Evolutionary conservation across 2,113 vertebrate genomes (phyloP).

Genomic region (Illadopsis cleaveri): DNA sequence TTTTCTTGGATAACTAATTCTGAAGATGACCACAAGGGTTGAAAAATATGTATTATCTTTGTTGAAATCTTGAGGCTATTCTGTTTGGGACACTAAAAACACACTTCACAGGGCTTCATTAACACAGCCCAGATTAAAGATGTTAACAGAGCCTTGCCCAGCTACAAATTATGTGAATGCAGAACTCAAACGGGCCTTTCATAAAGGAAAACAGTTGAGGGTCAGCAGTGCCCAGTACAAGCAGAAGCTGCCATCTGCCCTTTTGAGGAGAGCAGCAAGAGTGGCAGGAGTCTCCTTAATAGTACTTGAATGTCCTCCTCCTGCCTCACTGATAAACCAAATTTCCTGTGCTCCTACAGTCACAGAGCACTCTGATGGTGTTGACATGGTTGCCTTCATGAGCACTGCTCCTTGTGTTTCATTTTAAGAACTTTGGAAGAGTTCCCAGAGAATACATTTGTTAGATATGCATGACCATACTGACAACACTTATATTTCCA

Average conservation of each 20-base stretch:
- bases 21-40: background rate
- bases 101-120: background rate
- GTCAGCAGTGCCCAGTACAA: background rate
- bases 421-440: background rate
- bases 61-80: background rate
- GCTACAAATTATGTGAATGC: background rate
- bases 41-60: background rate
- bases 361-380: background rate
- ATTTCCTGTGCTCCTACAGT: background rate
- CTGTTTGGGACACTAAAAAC: background rate
- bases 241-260: background rate
- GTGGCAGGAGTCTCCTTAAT: background rate
- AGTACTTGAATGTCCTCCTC: background rate
- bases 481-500: background rate
- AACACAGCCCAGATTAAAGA: background rate
- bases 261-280: background rate
- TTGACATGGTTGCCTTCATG: background rate
- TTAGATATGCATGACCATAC: background rate
- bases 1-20: background rate
- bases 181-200: background rate
- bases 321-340: background rate
- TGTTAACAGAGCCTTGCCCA: background rate
- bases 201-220: background rate
- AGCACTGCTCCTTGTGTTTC: background rate
- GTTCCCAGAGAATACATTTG: background rate